These are phyloP conservation scores for Synanceia verrucosa DNA, from an alignment of 2,797 vertebrate species.

Conservation along the genomic window DNA sequence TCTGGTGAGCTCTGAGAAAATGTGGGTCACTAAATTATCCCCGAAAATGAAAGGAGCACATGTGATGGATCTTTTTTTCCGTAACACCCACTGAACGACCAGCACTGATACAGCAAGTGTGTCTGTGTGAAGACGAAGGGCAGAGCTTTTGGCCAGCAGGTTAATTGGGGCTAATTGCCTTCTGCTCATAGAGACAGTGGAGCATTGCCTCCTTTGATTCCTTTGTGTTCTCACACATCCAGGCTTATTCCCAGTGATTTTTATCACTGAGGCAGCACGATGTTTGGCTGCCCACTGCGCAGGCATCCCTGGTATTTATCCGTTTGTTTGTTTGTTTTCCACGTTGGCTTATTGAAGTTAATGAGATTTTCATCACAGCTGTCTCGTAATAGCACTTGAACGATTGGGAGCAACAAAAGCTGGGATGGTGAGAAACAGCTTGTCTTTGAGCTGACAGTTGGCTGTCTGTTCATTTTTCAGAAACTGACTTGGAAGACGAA, in stretches of 20 bases:
- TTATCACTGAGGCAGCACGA: constrained; percentile 28
- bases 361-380: constrained; percentile 75
- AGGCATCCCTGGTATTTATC: constrained; percentile 23
- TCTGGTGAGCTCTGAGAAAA: constrained; percentile 31
- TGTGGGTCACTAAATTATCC: constrained; percentile 50
- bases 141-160: constrained; percentile 7
- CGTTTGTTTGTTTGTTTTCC: constrained; percentile 51
- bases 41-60: neutral
- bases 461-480: constrained; percentile 74
- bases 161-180: constrained; percentile 60
- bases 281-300: constrained; percentile 25
- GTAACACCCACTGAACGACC: neutral
- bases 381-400: constrained; percentile 63
- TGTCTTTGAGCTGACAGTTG: constrained; percentile 67
- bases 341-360: constrained; percentile 68
- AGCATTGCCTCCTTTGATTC: constrained; percentile 14
- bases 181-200: constrained; percentile 15
- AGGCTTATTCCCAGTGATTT: constrained; percentile 17
- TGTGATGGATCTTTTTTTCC: constrained; percentile 55
- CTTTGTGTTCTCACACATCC: neutral
- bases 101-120: neutral
- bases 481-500: constrained; percentile 88
- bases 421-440: constrained; percentile 52
- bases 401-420: constrained; percentile 50
- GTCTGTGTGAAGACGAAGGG: constrained; percentile 9